These are phyloP conservation scores for Drosophila mercatorum DNA, from an alignment of 2,888 invertebrate species.

Conservation along the genomic window DNA sequence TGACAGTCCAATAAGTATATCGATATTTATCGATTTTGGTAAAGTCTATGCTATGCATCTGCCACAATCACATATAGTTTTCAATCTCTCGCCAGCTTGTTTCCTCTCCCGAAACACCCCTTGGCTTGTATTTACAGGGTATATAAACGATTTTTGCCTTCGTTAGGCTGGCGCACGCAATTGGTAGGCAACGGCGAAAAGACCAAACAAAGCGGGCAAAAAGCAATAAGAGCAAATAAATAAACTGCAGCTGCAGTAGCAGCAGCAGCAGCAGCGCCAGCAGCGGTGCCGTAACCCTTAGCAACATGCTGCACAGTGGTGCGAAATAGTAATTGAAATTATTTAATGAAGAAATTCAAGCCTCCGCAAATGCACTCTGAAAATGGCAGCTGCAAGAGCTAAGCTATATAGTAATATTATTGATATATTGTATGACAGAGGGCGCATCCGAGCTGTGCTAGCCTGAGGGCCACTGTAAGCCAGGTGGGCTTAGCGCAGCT, in stretches of 20 bases:
- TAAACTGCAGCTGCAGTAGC: conserved; percentile 36
- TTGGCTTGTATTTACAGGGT: neutral
- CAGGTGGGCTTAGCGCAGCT: neutral
- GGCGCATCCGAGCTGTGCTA: neutral
- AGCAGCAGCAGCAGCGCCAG: conserved; percentile 6
- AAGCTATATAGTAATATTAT: neutral
- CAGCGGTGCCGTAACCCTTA: neutral
- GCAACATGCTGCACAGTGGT: conserved; percentile 29
- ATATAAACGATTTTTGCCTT: conserved; percentile 12
- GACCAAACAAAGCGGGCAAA: conserved; percentile 32
- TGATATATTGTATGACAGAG: neutral
- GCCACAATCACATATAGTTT: neutral
- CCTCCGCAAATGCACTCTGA: too few species aligned
- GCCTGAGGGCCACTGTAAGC: neutral
- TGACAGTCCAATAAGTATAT: neutral
- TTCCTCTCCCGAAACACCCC: neutral
- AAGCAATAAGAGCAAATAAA: conserved; percentile 37
- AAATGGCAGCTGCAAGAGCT: too few species aligned
- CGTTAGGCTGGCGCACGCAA: conserved; percentile 26
- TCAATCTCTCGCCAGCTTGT: neutral
- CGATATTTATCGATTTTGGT: neutral
- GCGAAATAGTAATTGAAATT: neutral
- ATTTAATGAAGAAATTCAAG: neutral
- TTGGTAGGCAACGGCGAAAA: conserved; percentile 45
- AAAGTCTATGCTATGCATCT: neutral